These are phyloP conservation scores for Limulus polyphemus DNA, from an alignment of 2,888 invertebrate species.

Conservation along the genomic window DNA sequence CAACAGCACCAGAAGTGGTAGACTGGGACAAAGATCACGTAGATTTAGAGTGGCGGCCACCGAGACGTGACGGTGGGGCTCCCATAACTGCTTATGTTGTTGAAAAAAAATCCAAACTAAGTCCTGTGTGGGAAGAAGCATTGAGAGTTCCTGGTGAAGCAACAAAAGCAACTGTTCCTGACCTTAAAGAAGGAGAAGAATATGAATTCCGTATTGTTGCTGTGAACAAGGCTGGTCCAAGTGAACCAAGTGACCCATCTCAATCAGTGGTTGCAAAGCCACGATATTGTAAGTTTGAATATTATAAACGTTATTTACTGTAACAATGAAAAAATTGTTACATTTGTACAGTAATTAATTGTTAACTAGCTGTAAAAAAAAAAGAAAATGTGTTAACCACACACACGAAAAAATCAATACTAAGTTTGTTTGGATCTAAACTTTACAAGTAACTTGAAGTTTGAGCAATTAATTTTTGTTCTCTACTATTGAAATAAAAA, in stretches of 20 bases:
- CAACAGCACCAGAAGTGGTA: slow-evolving; percentile 66
- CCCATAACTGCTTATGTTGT: slow-evolving; percentile 77
- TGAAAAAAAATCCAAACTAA: slow-evolving; percentile 70
- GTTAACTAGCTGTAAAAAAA: no score
- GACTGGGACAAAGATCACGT: slow-evolving; percentile 85
- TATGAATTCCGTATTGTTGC: slow-evolving; percentile 85
- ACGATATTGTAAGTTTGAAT: slow-evolving; percentile 30
- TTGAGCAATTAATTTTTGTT: no score
- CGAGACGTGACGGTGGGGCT: slow-evolving; percentile 79
- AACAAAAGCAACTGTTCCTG: slow-evolving; percentile 30
- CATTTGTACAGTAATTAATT: no score
- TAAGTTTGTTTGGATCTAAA: no score
- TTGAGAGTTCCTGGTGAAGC: slow-evolving; percentile 47
- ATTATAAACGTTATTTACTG: background rate
- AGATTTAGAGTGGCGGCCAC: slow-evolving; percentile 88
- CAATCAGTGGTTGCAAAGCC: slow-evolving; percentile 36
- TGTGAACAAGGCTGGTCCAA: slow-evolving; percentile 75
- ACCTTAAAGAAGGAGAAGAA: slow-evolving; percentile 49
- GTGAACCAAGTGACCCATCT: slow-evolving; percentile 40
- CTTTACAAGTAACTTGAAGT: no score
- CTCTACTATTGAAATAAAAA: no score
- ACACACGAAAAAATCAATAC: no score
- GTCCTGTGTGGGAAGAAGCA: slow-evolving; percentile 68
- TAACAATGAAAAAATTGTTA: no score
- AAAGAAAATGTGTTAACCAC: no score